A percentile compares a stretch with the other conserved stretches of the same genome.
Conservation (phyloP, 2,113 vertebrate genomes). For the Patagioenas fasciata region DNA sequence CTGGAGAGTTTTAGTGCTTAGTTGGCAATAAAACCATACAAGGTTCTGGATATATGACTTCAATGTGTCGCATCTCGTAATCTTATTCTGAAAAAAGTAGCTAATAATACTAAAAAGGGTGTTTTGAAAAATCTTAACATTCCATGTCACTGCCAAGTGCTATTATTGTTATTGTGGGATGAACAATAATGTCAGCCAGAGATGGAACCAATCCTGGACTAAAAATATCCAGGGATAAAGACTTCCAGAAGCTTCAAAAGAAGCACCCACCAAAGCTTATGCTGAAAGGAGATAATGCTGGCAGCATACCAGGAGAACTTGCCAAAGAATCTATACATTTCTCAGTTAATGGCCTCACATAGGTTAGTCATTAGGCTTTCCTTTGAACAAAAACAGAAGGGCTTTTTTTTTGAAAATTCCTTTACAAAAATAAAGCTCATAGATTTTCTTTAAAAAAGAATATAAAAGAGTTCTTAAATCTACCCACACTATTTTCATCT, state of each 20-base stretch:
- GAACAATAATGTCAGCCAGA: background rate
- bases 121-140: background rate
- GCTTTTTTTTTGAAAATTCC: background rate
- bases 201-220: background rate
- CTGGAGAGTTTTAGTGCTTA: background rate
- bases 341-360: background rate
- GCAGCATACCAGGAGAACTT: background rate
- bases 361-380: slow-evolving; percentile 15
- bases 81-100: background rate
- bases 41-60: background rate
- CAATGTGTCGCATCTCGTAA: background rate
- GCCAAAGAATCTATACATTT: background rate
- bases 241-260: slow-evolving; percentile 58
- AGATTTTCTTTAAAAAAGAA: slow-evolving; percentile 35
- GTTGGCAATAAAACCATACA: background rate
- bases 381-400: slow-evolving; percentile 4
- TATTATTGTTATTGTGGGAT: slow-evolving; percentile 16
- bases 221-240: slow-evolving; percentile 53
- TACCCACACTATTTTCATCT: background rate
- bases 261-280: background rate
- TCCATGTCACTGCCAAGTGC: background rate
- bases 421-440: background rate
- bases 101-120: slow-evolving; percentile 6
- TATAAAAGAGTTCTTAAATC: slow-evolving; percentile 4
- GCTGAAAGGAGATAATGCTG: background rate